phyloP scores from a whole-genome alignment of 2,888 invertebrate species.

The Sympetrum striolatum region DNA sequence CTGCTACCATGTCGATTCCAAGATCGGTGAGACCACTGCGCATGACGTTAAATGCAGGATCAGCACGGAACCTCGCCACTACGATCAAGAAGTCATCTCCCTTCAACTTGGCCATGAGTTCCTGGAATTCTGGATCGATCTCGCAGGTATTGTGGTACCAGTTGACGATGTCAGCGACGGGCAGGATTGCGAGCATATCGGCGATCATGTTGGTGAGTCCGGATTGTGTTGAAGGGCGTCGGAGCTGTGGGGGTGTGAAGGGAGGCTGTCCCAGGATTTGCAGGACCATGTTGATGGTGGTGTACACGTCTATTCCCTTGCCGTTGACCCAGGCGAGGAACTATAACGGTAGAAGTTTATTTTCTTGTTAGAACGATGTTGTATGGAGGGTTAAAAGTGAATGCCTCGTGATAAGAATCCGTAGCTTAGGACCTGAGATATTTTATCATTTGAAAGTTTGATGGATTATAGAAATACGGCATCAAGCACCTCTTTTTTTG shows the following conservation, averaged over 20 bases:
- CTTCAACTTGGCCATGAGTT: constrained; percentile 46
- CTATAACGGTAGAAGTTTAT: too few species aligned
- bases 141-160: constrained; percentile 48
- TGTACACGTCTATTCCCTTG: too few species aligned
- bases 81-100: constrained; percentile 51
- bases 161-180: constrained; percentile 52
- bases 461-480: too few species aligned
- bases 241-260: too few species aligned
- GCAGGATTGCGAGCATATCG: constrained; percentile 53
- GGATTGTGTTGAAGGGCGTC: too few species aligned
- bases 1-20: not conserved
- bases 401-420: too few species aligned
- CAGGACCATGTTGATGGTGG: too few species aligned
- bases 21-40: not conserved
- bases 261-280: too few species aligned
- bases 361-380: constrained; percentile 49
- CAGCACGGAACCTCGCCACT: constrained; percentile 35
- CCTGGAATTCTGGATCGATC: not conserved
- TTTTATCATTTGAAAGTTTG: too few species aligned
- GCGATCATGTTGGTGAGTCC: constrained; percentile 50
- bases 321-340: too few species aligned
- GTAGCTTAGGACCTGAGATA: too few species aligned
- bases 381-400: constrained; percentile 51
- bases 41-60: not conserved
- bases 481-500: too few species aligned